Evolutionary conservation across 2,888 invertebrate genomes (phyloP), one percentile per base, ranked within the genome.

Genomic region (Autographa gamma): DNA sequence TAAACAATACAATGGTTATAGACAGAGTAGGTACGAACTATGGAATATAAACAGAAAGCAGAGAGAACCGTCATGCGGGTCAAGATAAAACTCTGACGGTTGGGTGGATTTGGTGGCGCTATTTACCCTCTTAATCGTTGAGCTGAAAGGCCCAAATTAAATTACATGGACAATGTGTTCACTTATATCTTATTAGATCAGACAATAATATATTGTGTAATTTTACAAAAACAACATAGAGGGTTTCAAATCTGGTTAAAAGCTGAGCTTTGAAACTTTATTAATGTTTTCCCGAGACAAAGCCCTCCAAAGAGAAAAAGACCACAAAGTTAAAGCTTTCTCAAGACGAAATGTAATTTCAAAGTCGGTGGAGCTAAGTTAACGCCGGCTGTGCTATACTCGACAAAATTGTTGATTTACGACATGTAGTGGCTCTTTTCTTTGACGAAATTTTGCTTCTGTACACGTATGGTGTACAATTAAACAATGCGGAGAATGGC

Each of bases 381-480:
- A 90, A 89, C 88, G 85, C 73, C 85, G 85, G 83, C 86, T 83
- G 80, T 73, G 85, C 81, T 86, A 89, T 89, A 89, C 88, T 89
- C 88, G 86, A 86, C 88, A 86, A 91, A 89, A 91, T 90, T 88
- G 88, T 85, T 87, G 88, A 90, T 90, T 89, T 89, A 86, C 81
- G 83, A 86, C 86, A 85, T 85, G 85, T 79, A 71, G 77, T 77
- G 80, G 76, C 70, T 77, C 80, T 83, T 83, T 81, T 76, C 81
- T 86, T 88, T 84, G 83, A 86, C 76, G 77, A 78, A 76, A 83
- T 82, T 76, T 79, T 76, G 71, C 71, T 60, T 69, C 75, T 69
- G 72, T 78, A 76, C 70, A 71, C 73, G 66, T 71, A 68, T 70
- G 79, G 82, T 80, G 76, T 82, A 82, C 79, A 79, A 54, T 59